Percentiles rank a stretch among this genome's conserved stretches.
These are phyloP conservation scores for Acanthococcus lagerstroemiae DNA, from an alignment of 2,888 invertebrate species.

Conservation along the genomic window DNA sequence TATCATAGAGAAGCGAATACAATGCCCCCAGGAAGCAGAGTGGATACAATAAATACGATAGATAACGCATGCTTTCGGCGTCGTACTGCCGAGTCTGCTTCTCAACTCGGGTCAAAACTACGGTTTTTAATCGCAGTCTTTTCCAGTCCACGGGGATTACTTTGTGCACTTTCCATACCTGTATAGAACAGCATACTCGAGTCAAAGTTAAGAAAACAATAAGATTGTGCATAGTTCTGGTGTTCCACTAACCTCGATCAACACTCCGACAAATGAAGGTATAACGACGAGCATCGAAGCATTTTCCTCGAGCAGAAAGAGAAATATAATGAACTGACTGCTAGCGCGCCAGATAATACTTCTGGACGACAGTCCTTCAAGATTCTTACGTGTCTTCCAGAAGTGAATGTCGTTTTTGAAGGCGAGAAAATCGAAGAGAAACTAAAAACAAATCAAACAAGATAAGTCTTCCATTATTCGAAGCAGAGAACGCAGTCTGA, in stretches of 20 bases:
- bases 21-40: conserved; percentile 75
- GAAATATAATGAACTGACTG: conserved; percentile 80
- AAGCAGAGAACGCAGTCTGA: too few species aligned
- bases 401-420: conserved; percentile 96
- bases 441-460: conserved; percentile 54
- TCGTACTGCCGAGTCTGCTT: conserved; percentile 74
- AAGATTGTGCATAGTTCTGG: too few species aligned
- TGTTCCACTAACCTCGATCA: conserved; percentile 82
- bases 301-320: conserved; percentile 84
- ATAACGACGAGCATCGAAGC: conserved; percentile 80
- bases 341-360: conserved; percentile 90
- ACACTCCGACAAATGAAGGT: conserved; percentile 72
- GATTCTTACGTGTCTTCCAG: conserved; percentile 75
- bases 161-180: conserved; percentile 93
- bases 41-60: conserved; percentile 81
- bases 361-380: conserved; percentile 80
- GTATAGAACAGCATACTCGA: conserved; percentile 37
- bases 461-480: too few species aligned
- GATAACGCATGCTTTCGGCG: conserved; percentile 83
- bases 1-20: conserved; percentile 86
- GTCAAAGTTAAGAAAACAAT: too few species aligned
- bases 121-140: conserved; percentile 38
- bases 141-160: conserved; percentile 51
- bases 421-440: conserved; percentile 90
- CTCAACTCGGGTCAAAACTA: conserved; percentile 48